Evolutionary conservation across 2,113 vertebrate species (phyloP).

Genomic region (Hyperoodon ampullatus): DNA sequence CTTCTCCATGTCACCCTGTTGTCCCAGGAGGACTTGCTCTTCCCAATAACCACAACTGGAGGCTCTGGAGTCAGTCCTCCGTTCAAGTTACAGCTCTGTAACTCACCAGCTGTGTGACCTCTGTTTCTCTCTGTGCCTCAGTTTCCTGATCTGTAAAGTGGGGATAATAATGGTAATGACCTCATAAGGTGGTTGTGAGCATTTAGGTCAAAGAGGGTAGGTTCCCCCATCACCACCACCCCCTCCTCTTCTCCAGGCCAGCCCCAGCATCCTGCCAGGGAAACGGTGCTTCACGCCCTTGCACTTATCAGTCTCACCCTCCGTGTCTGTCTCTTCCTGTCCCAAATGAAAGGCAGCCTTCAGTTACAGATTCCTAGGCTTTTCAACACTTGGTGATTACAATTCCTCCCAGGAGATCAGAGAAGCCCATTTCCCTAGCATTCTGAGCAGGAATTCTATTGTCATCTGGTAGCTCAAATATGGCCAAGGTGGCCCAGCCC

Average conservation of each 20-base stretch:
- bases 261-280: slow-evolving; percentile 67
- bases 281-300: slow-evolving; percentile 73
- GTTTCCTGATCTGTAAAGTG: slow-evolving; percentile 27
- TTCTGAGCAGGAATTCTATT: slow-evolving; percentile 76
- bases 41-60: not conserved
- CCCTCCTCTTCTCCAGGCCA: slow-evolving; percentile 57
- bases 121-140: slow-evolving; percentile 19
- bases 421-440: slow-evolving; percentile 74
- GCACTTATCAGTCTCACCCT: slow-evolving; percentile 76
- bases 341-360: slow-evolving; percentile 62
- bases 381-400: slow-evolving; percentile 75
- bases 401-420: slow-evolving; percentile 78
- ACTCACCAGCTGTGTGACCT: not conserved
- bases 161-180: not conserved
- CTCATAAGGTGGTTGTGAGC: not conserved
- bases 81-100: not conserved
- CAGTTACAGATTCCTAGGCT: slow-evolving; percentile 61
- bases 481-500: slow-evolving; percentile 61
- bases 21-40: not conserved
- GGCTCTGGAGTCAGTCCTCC: not conserved
- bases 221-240: not conserved
- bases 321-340: slow-evolving; percentile 75
- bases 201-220: slow-evolving; percentile 35
- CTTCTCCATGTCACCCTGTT: slow-evolving; percentile 29
- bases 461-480: slow-evolving; percentile 67